Evolutionary conservation across 2,888 invertebrate genomes (phyloP).

Genomic region (Eudasyphora cyanicolor): DNA sequence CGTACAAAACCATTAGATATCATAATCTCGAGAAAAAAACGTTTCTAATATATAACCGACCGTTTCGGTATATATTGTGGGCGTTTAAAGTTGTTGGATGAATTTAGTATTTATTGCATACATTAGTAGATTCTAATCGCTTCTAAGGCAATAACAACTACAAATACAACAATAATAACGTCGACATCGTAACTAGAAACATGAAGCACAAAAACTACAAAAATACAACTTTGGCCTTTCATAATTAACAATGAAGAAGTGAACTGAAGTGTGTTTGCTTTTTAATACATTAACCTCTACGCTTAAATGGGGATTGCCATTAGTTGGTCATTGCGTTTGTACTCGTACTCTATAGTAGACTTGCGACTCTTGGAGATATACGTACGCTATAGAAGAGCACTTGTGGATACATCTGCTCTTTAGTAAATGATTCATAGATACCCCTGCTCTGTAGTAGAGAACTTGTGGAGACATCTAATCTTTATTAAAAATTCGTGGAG

Average conservation of each 20-base stretch:
- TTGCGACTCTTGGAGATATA: too few relatives aligned
- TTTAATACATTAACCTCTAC: constrained; percentile 35
- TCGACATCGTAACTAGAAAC: neutral
- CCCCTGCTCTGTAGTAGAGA: too few relatives aligned
- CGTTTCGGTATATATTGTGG: constrained; percentile 29
- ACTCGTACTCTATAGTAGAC: too few relatives aligned
- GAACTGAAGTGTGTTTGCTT: constrained; percentile 18
- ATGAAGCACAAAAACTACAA: constrained; percentile 20
- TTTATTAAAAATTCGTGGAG: too few relatives aligned
- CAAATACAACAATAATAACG: neutral
- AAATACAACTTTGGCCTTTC: constrained; percentile 51
- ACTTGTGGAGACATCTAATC: too few relatives aligned
- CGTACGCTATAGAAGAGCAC: too few relatives aligned
- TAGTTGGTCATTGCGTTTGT: neutral
- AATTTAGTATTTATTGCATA: constrained; percentile 29
- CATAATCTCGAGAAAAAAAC: too few relatives aligned
- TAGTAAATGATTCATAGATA: too few relatives aligned
- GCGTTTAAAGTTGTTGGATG: constrained; percentile 33
- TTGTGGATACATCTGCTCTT: too few relatives aligned
- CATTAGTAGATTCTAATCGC: constrained; percentile 54
- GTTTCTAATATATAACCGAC: neutral
- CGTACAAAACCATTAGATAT: too few relatives aligned
- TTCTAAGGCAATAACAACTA: constrained; percentile 2
- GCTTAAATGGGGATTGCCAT: neutral
- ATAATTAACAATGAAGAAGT: constrained; percentile 49